These are phyloP conservation scores for Deroplatys truncata DNA, from an alignment of 2,888 invertebrate genomes.

Conservation along the genomic window DNA sequence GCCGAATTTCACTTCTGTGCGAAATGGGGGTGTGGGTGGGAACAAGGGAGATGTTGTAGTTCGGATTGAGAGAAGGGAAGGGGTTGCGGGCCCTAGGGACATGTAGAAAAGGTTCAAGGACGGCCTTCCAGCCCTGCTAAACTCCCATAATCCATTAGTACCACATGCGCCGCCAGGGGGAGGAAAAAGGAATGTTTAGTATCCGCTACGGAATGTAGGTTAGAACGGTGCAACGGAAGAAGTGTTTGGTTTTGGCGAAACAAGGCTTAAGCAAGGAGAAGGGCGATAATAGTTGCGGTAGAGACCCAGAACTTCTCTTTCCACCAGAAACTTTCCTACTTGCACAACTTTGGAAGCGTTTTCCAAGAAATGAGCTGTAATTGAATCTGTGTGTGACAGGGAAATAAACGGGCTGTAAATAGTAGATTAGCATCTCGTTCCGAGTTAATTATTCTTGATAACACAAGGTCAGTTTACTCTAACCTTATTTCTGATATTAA, in stretches of 20 bases:
- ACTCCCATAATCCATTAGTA: slow-evolving; percentile 31
- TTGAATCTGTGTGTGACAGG: neutral
- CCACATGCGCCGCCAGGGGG: slow-evolving; percentile 23
- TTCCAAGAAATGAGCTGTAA: neutral
- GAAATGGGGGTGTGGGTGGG: neutral
- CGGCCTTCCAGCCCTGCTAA: slow-evolving; percentile 20
- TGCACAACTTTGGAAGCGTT: neutral
- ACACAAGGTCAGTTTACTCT: too few species aligned
- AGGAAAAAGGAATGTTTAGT: neutral
- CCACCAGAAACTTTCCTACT: neutral
- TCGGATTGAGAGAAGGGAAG: neutral
- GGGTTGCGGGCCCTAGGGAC: neutral
- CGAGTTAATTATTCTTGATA: too few species aligned
- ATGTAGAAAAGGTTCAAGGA: slow-evolving; percentile 9
- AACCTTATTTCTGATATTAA: too few species aligned
- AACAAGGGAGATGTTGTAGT: neutral
- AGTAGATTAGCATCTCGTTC: too few species aligned
- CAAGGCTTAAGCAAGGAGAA: neutral
- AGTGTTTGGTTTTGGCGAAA: neutral
- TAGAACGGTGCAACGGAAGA: neutral
- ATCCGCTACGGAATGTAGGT: neutral
- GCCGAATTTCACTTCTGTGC: neutral
- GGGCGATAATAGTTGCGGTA: neutral
- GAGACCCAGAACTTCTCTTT: neutral
- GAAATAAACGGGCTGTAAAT: neutral